phyloP scores from a whole-genome alignment of 1,140 invertebrate species.

The Teleopsis dalmanni region DNA sequence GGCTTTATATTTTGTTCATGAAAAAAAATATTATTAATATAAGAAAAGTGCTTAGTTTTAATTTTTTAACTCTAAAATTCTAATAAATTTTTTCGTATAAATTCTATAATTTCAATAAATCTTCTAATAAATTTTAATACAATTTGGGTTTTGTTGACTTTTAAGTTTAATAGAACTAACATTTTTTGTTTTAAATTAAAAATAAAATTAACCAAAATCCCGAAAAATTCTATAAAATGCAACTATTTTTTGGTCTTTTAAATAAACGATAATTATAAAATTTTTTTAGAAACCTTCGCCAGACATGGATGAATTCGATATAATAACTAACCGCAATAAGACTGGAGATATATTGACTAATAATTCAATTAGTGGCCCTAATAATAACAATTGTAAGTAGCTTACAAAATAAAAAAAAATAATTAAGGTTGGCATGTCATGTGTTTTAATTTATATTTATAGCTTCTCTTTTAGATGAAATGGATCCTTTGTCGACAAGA shows the following conservation, averaged over 20 bases:
- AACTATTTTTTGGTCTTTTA: conserved; percentile 4
- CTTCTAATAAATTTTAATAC: too few species aligned
- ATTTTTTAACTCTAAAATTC: too few species aligned
- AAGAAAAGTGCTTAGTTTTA: too few species aligned
- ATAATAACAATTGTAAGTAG: conserved; percentile 42
- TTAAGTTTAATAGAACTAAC: not conserved
- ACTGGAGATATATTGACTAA: conserved; percentile 39
- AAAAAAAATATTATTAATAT: too few species aligned
- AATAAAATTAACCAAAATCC: not conserved
- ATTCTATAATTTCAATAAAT: too few species aligned
- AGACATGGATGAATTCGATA: conserved; percentile 76
- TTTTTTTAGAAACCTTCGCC: conserved; percentile 44
- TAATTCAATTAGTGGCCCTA: conserved; percentile 34
- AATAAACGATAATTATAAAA: not conserved
- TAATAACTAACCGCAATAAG: conserved; percentile 61
- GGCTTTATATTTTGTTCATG: too few species aligned
- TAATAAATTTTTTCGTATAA: too few species aligned
- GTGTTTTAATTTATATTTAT: not conserved
- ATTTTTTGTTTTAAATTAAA: too few species aligned
- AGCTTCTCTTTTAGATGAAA: conserved; percentile 40
- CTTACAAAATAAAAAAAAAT: not conserved
- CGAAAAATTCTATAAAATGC: not conserved
- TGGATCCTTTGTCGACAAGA: conserved; percentile 35
- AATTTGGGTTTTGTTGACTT: not conserved
- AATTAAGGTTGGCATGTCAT: conserved; percentile 1